These are phyloP conservation scores for Mythimna impura DNA, from an alignment of 2,888 invertebrate species.

Conservation along the genomic window DNA sequence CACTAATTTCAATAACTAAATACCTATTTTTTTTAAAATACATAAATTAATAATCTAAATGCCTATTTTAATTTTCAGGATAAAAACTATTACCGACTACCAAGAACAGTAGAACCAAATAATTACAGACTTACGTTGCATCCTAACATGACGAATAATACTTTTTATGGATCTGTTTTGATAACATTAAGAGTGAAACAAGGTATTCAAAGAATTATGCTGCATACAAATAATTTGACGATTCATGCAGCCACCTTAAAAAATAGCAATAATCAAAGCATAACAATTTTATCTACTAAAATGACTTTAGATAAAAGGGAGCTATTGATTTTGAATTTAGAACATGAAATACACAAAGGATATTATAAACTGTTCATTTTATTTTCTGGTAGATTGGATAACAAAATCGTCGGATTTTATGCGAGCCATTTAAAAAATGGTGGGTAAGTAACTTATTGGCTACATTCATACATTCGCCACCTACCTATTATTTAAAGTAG, in stretches of 20 bases:
- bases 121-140: slow-evolving; percentile 92
- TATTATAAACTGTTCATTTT: slow-evolving; percentile 82
- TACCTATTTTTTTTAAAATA: too few relatives aligned
- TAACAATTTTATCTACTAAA: slow-evolving; percentile 27
- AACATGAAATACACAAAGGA: slow-evolving; percentile 71
- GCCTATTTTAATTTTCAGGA: slow-evolving; percentile 72
- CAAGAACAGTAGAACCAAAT: slow-evolving; percentile 90
- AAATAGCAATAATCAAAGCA: slow-evolving; percentile 54
- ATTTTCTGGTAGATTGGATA: slow-evolving; percentile 89
- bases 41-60: too few relatives aligned
- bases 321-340: slow-evolving; percentile 79
- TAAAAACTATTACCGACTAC: slow-evolving; percentile 82
- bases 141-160: slow-evolving; percentile 91
- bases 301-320: slow-evolving; percentile 76
- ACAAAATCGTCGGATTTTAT: slow-evolving; percentile 90
- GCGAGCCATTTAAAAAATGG: slow-evolving; percentile 88
- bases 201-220: slow-evolving; percentile 84
- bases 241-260: slow-evolving; percentile 78
- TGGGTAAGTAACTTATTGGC: slow-evolving; percentile 74
- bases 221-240: slow-evolving; percentile 91
- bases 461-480: not conserved
- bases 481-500: not conserved
- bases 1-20: not conserved
- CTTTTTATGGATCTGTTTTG: slow-evolving; percentile 89
- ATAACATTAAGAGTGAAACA: slow-evolving; percentile 85